Evolutionary conservation across 1,140 invertebrate species (phyloP).

Genomic region (Drosophila bocki): DNA sequence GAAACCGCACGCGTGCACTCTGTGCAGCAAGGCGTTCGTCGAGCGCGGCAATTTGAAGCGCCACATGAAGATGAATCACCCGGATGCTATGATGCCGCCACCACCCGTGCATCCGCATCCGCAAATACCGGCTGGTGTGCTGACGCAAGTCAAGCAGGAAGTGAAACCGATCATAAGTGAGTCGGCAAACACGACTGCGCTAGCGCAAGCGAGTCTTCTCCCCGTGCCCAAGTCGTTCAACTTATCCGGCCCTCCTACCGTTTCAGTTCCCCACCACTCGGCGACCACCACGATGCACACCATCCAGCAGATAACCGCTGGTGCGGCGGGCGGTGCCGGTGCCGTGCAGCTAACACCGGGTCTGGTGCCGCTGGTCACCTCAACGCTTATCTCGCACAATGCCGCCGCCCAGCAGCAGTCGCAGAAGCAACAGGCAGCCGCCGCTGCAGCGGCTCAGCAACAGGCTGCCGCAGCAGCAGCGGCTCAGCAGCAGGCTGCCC

Average conservation of each 20-base stretch:
- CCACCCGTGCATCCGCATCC: constrained; percentile 83
- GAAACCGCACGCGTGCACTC: constrained; percentile 91
- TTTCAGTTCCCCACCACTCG: constrained; percentile 80
- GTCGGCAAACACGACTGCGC: constrained; percentile 58
- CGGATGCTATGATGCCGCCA: constrained; percentile 84
- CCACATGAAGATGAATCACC: constrained; percentile 86
- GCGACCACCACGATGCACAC: constrained; percentile 82
- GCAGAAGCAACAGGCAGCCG: constrained; percentile 71
- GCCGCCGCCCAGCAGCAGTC: constrained; percentile 70
- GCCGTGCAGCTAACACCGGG: constrained; percentile 79
- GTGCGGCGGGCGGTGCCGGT: constrained; percentile 66
- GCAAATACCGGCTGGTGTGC: constrained; percentile 83
- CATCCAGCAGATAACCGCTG: constrained; percentile 83
- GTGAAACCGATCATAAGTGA: constrained; percentile 84
- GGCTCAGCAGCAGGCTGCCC: constrained; percentile 66
- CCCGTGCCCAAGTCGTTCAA: constrained; percentile 17
- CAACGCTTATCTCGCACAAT: constrained; percentile 81
- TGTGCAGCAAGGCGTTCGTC: constrained; percentile 92
- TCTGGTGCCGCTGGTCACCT: constrained; percentile 79
- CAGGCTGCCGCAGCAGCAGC: constrained; percentile 65
- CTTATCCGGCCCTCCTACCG: constrained; percentile 36
- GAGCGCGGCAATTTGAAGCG: constrained; percentile 91
- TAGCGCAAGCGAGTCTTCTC: constrained; percentile 27
- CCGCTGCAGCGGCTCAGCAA: constrained; percentile 62
- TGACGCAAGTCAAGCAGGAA: constrained; percentile 84